Conservation (phyloP, 2,113 vertebrate species). For the Hirundichthys speculiger region DNA sequence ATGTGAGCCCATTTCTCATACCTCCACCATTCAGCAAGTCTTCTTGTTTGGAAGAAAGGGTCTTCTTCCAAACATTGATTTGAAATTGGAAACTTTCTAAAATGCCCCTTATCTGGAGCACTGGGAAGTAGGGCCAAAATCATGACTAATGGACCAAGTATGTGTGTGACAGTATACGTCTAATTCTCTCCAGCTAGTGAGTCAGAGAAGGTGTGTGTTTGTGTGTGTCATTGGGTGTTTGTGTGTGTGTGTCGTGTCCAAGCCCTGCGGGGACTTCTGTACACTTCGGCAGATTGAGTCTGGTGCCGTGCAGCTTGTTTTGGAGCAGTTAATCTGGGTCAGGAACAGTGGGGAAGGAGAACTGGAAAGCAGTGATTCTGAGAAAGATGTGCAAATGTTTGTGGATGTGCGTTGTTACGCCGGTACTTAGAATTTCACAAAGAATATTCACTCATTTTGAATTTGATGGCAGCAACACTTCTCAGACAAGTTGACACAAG, state of each 20-base stretch:
- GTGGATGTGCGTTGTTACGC: background rate
- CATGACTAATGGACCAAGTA: too few relatives aligned
- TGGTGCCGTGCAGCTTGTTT: slow-evolving; percentile 26
- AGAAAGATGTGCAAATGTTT: slow-evolving; percentile 7
- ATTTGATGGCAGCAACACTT: too few relatives aligned
- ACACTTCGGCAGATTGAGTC: slow-evolving; percentile 41
- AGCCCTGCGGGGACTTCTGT: slow-evolving; percentile 28
- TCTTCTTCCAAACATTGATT: too few relatives aligned
- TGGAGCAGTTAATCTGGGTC: slow-evolving; percentile 42
- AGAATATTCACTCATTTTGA: too few relatives aligned
- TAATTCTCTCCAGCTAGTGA: slow-evolving; percentile 4
- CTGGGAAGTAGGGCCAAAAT: too few relatives aligned
- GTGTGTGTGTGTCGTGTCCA: slow-evolving; percentile 15
- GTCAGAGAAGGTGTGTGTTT: slow-evolving; percentile 16
- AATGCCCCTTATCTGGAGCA: too few relatives aligned
- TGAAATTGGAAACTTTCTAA: too few relatives aligned
- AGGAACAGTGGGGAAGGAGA: slow-evolving; percentile 29
- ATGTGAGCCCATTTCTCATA: too few relatives aligned
- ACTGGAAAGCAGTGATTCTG: slow-evolving; percentile 32
- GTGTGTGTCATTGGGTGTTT: slow-evolving; percentile 21
- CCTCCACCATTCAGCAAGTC: too few relatives aligned
- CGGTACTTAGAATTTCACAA: background rate
- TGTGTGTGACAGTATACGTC: background rate
- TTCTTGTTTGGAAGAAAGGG: too few relatives aligned
- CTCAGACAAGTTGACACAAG: too few relatives aligned